Evolutionary conservation across 2,113 vertebrate species (phyloP), one percentile per base, ranked within the genome.

Genomic region (Rhinolophus sinicus): DNA sequence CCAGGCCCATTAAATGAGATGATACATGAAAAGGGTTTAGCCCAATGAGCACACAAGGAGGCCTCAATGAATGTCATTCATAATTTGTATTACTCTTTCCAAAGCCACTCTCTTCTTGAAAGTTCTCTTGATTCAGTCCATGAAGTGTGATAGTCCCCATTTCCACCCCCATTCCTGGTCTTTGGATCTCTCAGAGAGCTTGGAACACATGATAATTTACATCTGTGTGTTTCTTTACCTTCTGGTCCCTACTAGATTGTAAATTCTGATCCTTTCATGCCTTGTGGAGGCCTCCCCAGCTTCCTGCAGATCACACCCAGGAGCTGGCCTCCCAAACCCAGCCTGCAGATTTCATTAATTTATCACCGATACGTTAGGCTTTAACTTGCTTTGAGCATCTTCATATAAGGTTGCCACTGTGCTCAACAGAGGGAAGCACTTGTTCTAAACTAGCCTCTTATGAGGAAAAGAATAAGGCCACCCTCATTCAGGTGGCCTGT

Each of bases 161-260:
- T 24, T 56, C 62, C 56, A 69, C 11, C 1, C 19, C 6, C 10
- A 3, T 21, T 64, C 58, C 35, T 12, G 10, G 11, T 67, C 52
- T 70, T 69, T 16, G 33, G 14, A 65, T 58, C 14, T 62, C 40
- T 84, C 47, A 1, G 2, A 2, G 26, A 16, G 80, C 70, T 62
- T 12, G 1, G 38, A 88, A 88, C 16, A 38, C 33, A 28, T 65
- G 14, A 28, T 88, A 50, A 95, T 78, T 89, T 64, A 77, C 64
- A 12, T 54, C 81, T 33, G 26, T 24, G 58, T n/a, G 60, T 47
- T 81, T 94, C 82, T 81, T 88, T 95, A 93, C 65, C 92, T 87
- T 18, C 78, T 22, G 0, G 2, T 30, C 47, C n/a, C 38, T n/a
- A 12, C 15, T 76, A 47, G 35, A 52, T 38, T 64, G 56, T 92